Conservation (phyloP, 2,113 vertebrate genomes). For the Hyaena hyaena region DNA sequence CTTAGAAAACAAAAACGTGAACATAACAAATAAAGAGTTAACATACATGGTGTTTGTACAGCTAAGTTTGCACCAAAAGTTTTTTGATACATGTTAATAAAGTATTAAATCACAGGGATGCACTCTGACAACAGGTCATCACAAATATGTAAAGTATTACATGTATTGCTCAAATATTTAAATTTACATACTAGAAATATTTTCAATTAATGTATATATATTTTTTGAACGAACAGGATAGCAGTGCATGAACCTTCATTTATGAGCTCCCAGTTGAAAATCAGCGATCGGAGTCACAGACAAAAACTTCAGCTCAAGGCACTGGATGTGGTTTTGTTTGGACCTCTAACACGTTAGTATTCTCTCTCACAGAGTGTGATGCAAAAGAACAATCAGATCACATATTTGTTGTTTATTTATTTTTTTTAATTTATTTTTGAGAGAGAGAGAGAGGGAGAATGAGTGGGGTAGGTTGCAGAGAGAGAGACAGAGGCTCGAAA, state of each 20-base stretch:
- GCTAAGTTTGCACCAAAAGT: background rate
- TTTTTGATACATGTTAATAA: slow-evolving; percentile 19
- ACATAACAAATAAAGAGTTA: background rate
- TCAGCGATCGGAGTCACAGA: slow-evolving; percentile 96
- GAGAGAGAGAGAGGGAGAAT: no score
- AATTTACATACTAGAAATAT: background rate
- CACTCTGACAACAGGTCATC: background rate
- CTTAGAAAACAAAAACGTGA: background rate
- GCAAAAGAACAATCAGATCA: background rate
- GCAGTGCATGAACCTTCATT: slow-evolving; percentile 96
- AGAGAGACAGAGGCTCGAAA: no score
- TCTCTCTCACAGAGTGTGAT: slow-evolving; percentile 14
- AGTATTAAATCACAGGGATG: background rate
- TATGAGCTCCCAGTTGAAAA: slow-evolving; percentile 96
- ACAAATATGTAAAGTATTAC: slow-evolving; percentile 26
- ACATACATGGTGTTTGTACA: background rate
- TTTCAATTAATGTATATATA: slow-evolving; percentile 39
- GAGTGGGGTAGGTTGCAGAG: no score
- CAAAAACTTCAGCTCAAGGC: slow-evolving; percentile 99
- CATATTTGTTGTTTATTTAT: background rate
- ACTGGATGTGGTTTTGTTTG: slow-evolving; percentile 97
- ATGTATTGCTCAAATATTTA: slow-evolving; percentile 12
- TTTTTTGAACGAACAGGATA: slow-evolving; percentile 90
- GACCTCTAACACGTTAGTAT: slow-evolving; percentile 96
- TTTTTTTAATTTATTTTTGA: no score